Base-by-base conservation (phyloP, 37 sponge, comb jelly and placozoan species). In the Ianthella basta region DNA sequence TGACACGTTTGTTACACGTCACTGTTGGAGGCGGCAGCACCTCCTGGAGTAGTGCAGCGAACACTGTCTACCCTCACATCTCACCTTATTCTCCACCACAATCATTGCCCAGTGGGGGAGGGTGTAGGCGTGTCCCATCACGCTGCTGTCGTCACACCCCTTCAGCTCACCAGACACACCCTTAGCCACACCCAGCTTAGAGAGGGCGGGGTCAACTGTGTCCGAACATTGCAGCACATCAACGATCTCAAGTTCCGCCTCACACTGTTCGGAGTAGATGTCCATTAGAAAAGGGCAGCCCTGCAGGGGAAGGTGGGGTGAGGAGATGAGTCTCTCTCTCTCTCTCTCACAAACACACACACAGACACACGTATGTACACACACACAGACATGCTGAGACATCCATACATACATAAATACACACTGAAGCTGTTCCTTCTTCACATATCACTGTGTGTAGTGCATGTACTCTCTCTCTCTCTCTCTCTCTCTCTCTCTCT, bases 251-350 rank as follows among this genome's bases (percentile, higher is more conserved):
- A 93, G 60, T 56, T 93, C 94, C 37, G 84, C 66, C 50, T 93
- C 88, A 85, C 91, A 90, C 23, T 80, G 69, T 21, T 93, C 88
- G 27, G 87, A 82, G 72, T 37, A 87, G n/a, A 93, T 81, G 0
- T 80, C 86, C 25, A 93, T 60, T 23, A 39, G 35, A 64, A 93
- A 93, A 14, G 91, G 91, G 83, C 94, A 93, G 34, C 88, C 91
- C 94, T 93, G 67, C 34, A n/a, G n/a, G n/a, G n/a, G n/a, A n/a
- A n/a, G n/a, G n/a, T n/a, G n/a, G n/a, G n/a, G 16, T 18, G 19
- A 38, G n/a, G n/a, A n/a, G n/a, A n/a, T n/a, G n/a, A n/a, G n/a
- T n/a, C n/a, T n/a, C n/a, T n/a, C n/a, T n/a, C n/a, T n/a, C n/a
- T n/a, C n/a, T n/a, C n/a, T n/a, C n/a, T n/a, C n/a, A n/a, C n/a